phyloP scores from a whole-genome alignment of 2,888 invertebrate species.

The Empis livida region DNA sequence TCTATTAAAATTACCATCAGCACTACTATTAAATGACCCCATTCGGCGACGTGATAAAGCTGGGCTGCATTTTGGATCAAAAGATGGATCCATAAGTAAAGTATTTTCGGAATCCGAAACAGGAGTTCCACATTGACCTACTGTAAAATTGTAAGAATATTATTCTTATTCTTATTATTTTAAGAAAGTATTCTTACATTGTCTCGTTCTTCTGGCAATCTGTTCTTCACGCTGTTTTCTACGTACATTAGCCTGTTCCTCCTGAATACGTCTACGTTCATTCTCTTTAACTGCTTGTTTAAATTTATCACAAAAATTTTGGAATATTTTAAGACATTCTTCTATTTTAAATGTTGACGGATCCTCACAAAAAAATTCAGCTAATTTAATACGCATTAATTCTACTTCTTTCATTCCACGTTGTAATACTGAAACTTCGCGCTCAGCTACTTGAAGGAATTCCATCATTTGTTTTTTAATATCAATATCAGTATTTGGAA shows the following conservation, averaged over 20 bases:
- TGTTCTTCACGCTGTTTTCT: conserved; percentile 63
- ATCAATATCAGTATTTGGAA: conserved; percentile 62
- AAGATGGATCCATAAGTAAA: conserved; percentile 60
- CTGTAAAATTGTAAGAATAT: conserved; percentile 25
- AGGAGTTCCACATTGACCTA: conserved; percentile 56
- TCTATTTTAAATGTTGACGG: conserved; percentile 78
- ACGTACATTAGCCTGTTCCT: conserved; percentile 73
- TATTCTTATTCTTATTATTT: background rate
- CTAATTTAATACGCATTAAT: conserved; percentile 60
- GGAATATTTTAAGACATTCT: conserved; percentile 84
- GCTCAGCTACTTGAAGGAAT: conserved; percentile 70
- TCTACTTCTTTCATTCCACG: conserved; percentile 74
- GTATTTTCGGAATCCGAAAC: conserved; percentile 61
- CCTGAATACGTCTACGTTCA: conserved; percentile 64
- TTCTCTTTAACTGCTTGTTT: conserved; percentile 75
- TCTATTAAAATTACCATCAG: conserved; percentile 24
- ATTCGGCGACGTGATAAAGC: conserved; percentile 50
- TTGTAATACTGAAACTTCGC: conserved; percentile 63
- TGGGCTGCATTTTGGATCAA: conserved; percentile 62
- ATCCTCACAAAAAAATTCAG: conserved; percentile 93
- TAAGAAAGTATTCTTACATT: conserved; percentile 36
- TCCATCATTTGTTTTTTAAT: conserved; percentile 79
- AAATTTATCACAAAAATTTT: conserved; percentile 78
- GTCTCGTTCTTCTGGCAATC: conserved; percentile 45
- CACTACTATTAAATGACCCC: conserved; percentile 49